phyloP scores from a whole-genome alignment of 2,888 invertebrate species.

The Amblyteles armatorius region DNA sequence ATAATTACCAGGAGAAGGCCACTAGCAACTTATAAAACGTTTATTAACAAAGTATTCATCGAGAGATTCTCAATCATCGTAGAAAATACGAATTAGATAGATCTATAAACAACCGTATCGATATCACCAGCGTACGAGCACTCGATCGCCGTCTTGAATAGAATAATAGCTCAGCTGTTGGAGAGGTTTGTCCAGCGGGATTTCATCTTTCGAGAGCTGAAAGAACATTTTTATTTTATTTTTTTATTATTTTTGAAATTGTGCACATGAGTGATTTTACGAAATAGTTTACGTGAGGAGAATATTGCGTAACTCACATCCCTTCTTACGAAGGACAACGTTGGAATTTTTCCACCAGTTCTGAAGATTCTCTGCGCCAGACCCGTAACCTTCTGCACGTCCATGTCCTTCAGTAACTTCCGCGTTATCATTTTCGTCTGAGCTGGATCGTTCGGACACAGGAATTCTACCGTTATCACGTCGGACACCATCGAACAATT shows the following conservation, averaged over 20 bases:
- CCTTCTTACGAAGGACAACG: slow-evolving; percentile 82
- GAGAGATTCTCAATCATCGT: slow-evolving; percentile 75
- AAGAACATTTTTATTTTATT: slow-evolving; percentile 66
- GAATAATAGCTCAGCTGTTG: slow-evolving; percentile 94
- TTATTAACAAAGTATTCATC: slow-evolving; percentile 70
- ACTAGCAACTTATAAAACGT: slow-evolving; percentile 66
- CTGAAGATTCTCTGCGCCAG: slow-evolving; percentile 92
- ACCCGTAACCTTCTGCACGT: slow-evolving; percentile 93
- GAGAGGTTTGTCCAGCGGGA: slow-evolving; percentile 92
- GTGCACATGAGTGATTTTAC: neutral
- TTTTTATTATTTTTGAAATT: neutral
- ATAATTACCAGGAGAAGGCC: slow-evolving; percentile 35
- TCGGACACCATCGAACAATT: slow-evolving; percentile 87
- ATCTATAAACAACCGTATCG: slow-evolving; percentile 76
- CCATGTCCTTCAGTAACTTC: slow-evolving; percentile 91
- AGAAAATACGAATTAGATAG: slow-evolving; percentile 76
- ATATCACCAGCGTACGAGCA: slow-evolving; percentile 89
- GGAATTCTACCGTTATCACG: slow-evolving; percentile 86
- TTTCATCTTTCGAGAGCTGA: slow-evolving; percentile 88
- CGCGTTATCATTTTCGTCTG: slow-evolving; percentile 87
- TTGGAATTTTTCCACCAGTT: slow-evolving; percentile 85
- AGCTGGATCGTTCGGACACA: slow-evolving; percentile 86
- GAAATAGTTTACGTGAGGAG: neutral
- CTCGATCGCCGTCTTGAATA: slow-evolving; percentile 92
- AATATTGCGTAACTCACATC: slow-evolving; percentile 79